Conservation (phyloP, 2,888 invertebrate species). For the Pegoplata infirma region DNA sequence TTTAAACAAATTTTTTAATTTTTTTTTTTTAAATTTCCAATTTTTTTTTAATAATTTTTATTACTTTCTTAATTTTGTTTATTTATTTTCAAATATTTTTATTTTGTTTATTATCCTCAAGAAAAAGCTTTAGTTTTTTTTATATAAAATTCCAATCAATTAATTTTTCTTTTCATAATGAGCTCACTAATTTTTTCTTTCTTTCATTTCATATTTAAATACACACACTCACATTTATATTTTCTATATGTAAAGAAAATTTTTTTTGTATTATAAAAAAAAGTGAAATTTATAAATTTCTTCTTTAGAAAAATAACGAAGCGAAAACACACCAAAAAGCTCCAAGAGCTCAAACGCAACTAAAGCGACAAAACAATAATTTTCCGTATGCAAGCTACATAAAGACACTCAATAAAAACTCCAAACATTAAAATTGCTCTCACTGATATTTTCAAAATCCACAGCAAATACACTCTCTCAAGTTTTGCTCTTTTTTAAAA, state of each 20-base stretch:
- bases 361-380: constrained; percentile 68
- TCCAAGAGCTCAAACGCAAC: constrained; percentile 74
- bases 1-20: not conserved
- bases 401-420: constrained; percentile 65
- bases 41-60: not conserved
- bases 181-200: constrained; percentile 22
- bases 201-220: constrained; percentile 18
- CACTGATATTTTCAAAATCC: constrained; percentile 51
- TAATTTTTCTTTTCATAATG: constrained; percentile 32
- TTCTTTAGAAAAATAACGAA: constrained; percentile 45
- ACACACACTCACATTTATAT: constrained; percentile 42
- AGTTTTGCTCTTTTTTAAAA: not conserved
- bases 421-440: constrained; percentile 39
- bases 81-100: not conserved
- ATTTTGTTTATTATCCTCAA: too few relatives aligned
- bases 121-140: not conserved
- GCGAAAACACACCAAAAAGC: constrained; percentile 74
- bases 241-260: constrained; percentile 54
- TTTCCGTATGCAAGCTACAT: constrained; percentile 46
- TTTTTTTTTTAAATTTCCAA: not conserved
- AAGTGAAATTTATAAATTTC: constrained; percentile 53
- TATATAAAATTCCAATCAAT: constrained; percentile 21
- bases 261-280: constrained; percentile 49
- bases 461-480: not conserved
- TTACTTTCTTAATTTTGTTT: not conserved